These are phyloP conservation scores for Zaprionus ornatus DNA, from an alignment of 1,140 invertebrate genomes.

Conservation along the genomic window DNA sequence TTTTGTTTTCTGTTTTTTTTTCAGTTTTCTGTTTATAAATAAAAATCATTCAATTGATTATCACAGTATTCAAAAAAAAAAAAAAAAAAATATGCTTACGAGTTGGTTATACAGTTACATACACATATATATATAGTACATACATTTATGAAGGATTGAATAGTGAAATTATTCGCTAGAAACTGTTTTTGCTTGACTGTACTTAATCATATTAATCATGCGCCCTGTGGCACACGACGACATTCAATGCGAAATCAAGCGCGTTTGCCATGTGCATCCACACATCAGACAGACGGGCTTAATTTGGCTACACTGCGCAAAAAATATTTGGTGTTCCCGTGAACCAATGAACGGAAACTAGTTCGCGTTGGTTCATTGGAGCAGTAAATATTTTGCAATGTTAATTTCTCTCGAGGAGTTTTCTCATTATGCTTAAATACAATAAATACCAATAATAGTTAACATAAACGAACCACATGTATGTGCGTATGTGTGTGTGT, in stretches of 20 bases:
- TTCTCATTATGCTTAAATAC: conserved; percentile 43
- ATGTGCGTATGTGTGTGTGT: conserved; percentile 32
- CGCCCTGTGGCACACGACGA: conserved; percentile 18
- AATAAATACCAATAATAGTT: conserved; percentile 79
- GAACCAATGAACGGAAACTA: conserved; percentile 22
- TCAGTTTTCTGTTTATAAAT: conserved; percentile 56
- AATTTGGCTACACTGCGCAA: conserved; percentile 7
- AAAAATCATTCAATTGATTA: conserved; percentile 83
- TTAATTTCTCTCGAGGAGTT: not conserved
- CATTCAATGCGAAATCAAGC: conserved; percentile 27
- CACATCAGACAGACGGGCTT: conserved; percentile 9
- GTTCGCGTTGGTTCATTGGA: conserved; percentile 39
- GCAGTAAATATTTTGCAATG: conserved; percentile 46
- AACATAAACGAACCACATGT: conserved; percentile 71
- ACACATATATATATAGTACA: not conserved
- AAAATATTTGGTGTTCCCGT: conserved; percentile 58
- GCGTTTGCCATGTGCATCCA: not conserved
- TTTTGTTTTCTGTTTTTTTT: conserved; percentile 36
- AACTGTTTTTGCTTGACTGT: conserved; percentile 52
- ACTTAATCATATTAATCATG: conserved; percentile 69
- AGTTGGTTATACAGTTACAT: conserved; percentile 14
- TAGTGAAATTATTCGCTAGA: conserved; percentile 65
- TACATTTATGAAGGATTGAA: conserved; percentile 16
- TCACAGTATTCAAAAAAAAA: conserved; percentile 82
- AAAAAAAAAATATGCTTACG: conserved; percentile 76